Percentiles rank a stretch among this genome's conserved stretches.
Conservation (phyloP, 2,888 invertebrate genomes). For the Chydorus sphaericus region DNA sequence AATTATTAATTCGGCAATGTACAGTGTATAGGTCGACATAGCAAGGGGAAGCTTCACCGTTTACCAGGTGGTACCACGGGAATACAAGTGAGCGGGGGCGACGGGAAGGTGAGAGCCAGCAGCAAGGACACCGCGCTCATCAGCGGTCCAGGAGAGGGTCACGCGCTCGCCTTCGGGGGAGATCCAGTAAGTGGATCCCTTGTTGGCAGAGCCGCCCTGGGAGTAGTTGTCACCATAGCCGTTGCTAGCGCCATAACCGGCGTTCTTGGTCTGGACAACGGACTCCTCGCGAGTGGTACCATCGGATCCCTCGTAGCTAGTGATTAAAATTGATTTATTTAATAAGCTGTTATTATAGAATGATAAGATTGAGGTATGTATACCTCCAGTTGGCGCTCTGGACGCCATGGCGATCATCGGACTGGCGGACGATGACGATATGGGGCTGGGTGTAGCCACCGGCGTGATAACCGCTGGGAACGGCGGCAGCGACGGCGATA, state of each 20-base stretch:
- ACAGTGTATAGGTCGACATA: no score
- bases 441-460: not conserved
- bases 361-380: no score
- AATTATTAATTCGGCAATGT: no score
- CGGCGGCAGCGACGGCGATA: slow-evolving; percentile 8
- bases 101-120: slow-evolving; percentile 9
- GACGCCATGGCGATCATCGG: not conserved
- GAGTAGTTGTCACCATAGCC: not conserved
- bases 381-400: slow-evolving; percentile 12
- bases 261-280: not conserved
- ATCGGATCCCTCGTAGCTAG: slow-evolving; percentile 6
- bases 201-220: slow-evolving; percentile 4
- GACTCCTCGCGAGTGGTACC: slow-evolving; percentile 10
- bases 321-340: no score
- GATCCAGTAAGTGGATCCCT: slow-evolving; percentile 2
- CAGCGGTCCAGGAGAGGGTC: slow-evolving; percentile 13
- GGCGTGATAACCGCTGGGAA: not conserved
- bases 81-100: not conserved
- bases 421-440: slow-evolving; percentile 6
- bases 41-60: no score
- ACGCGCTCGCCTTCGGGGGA: slow-evolving; percentile 7
- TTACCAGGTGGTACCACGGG: no score
- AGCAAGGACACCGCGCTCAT: slow-evolving; percentile 10
- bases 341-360: no score
- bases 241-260: not conserved